Conservation (phyloP, 1,140 invertebrate genomes). For the Dinothrombium tinctorium region DNA sequence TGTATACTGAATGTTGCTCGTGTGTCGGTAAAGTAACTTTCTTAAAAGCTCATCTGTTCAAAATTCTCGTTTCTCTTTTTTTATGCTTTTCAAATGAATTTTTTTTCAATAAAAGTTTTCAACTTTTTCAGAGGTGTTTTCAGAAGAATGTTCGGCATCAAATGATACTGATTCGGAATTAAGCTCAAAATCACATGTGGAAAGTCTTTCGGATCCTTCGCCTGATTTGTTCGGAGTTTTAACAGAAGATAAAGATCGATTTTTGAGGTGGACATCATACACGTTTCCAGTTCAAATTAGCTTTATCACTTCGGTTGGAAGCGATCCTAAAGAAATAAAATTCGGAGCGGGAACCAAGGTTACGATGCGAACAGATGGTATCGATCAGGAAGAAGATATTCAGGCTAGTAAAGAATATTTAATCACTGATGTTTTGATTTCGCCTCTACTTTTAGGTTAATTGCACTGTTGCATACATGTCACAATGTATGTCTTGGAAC, state of each 20-base stretch:
- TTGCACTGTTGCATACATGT: constrained; percentile 77
- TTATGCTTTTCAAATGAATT: constrained; percentile 24
- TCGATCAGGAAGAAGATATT: constrained; percentile 6
- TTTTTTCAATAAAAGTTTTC: not conserved
- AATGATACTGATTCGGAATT: constrained; percentile 38
- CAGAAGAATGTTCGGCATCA: constrained; percentile 58
- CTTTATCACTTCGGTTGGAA: constrained; percentile 14
- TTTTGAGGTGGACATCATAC: constrained; percentile 41
- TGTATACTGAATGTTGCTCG: constrained; percentile 79
- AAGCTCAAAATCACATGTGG: constrained; percentile 57
- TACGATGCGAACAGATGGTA: not conserved
- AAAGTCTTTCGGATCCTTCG: constrained; percentile 53
- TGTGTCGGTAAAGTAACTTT: constrained; percentile 51
- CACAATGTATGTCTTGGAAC: constrained; percentile 61
- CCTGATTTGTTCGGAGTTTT: constrained; percentile 56
- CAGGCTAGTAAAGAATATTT: constrained; percentile 3
- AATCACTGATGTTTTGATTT: not conserved
- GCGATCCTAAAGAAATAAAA: constrained; percentile 35
- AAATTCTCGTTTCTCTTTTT: constrained; percentile 8
- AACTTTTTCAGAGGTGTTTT: not conserved
- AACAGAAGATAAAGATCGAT: constrained; percentile 44
- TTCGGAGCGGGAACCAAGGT: constrained; percentile 24
- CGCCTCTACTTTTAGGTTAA: constrained; percentile 28
- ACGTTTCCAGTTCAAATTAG: constrained; percentile 24
- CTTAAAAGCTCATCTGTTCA: not conserved